phyloP scores from a whole-genome alignment of 2,888 invertebrate species.

The Callyntrura guangdongensis region DNA sequence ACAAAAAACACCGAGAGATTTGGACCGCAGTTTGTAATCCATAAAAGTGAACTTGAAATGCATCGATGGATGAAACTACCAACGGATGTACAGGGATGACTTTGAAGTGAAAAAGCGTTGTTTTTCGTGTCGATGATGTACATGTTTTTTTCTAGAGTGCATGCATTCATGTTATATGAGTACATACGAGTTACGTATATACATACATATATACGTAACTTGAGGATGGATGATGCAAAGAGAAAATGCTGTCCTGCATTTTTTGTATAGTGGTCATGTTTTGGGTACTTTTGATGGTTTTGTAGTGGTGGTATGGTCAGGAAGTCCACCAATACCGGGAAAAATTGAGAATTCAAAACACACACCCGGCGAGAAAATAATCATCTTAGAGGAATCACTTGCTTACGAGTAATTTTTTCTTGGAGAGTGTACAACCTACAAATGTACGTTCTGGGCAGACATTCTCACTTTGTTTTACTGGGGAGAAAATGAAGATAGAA shows the following conservation, averaged over 20 bases:
- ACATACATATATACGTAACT: slow-evolving; percentile 29
- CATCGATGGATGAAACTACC: slow-evolving; percentile 9
- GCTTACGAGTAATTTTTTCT: slow-evolving; percentile 33
- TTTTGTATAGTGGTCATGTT: slow-evolving; percentile 15
- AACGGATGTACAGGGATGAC: not conserved
- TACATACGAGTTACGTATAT: too few relatives aligned
- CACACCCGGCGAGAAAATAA: slow-evolving; percentile 69
- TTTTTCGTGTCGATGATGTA: not conserved
- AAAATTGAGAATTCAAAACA: slow-evolving; percentile 73
- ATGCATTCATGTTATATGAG: too few relatives aligned
- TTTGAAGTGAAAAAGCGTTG: slow-evolving; percentile 2
- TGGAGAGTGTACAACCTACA: too few relatives aligned
- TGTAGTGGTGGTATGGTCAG: slow-evolving; percentile 17
- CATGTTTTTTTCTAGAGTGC: too few relatives aligned
- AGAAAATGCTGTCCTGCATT: not conserved
- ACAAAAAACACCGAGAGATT: slow-evolving; percentile 24
- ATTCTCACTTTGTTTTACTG: slow-evolving; percentile 51
- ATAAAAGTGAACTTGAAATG: slow-evolving; percentile 61
- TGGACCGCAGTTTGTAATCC: slow-evolving; percentile 54
- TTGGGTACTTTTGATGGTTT: not conserved
- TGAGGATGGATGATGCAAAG: too few relatives aligned
- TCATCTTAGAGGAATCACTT: slow-evolving; percentile 60
- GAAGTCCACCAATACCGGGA: not conserved
- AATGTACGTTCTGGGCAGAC: slow-evolving; percentile 38
- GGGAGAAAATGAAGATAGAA: slow-evolving; percentile 53